These are phyloP conservation scores for Tetragonula clypearis DNA, from an alignment of 1,140 invertebrate genomes.

Conservation along the genomic window DNA sequence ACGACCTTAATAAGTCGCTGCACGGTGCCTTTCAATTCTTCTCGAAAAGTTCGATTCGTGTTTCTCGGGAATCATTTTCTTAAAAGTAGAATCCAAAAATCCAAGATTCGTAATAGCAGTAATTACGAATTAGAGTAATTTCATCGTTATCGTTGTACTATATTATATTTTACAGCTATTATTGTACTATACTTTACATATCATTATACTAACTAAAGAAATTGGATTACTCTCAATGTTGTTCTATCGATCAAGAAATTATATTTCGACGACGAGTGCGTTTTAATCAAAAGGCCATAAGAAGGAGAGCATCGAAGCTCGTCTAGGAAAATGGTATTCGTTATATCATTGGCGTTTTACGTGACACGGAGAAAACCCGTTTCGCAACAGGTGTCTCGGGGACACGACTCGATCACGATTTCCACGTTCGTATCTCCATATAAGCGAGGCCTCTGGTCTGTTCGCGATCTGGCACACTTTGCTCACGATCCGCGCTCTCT, in stretches of 20 bases:
- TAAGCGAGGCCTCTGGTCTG: constrained; percentile 36
- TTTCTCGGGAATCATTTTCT: too few relatives aligned
- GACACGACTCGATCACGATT: constrained; percentile 52
- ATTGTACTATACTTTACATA: too few relatives aligned
- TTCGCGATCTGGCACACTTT: constrained; percentile 58
- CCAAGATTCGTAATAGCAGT: not conserved
- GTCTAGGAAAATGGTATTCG: not conserved
- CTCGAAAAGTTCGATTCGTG: not conserved
- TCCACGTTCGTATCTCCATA: constrained; percentile 50
- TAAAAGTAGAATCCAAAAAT: not conserved
- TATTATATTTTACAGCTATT: too few relatives aligned
- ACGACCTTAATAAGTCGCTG: not conserved
- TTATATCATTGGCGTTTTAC: constrained; percentile 48
- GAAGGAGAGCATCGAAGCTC: not conserved
- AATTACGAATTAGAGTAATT: not conserved
- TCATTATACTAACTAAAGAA: not conserved
- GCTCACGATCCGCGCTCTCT: constrained; percentile 36
- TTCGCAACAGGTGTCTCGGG: constrained; percentile 57
- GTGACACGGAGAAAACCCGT: constrained; percentile 43
- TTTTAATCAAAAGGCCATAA: not conserved
- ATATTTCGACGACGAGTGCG: not conserved
- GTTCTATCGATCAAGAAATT: too few relatives aligned
- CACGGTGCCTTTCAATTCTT: not conserved
- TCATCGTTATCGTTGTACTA: not conserved
- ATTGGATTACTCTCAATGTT: not conserved